Conservation (phyloP, 2,888 invertebrate genomes). For the Phortica okadai region DNA sequence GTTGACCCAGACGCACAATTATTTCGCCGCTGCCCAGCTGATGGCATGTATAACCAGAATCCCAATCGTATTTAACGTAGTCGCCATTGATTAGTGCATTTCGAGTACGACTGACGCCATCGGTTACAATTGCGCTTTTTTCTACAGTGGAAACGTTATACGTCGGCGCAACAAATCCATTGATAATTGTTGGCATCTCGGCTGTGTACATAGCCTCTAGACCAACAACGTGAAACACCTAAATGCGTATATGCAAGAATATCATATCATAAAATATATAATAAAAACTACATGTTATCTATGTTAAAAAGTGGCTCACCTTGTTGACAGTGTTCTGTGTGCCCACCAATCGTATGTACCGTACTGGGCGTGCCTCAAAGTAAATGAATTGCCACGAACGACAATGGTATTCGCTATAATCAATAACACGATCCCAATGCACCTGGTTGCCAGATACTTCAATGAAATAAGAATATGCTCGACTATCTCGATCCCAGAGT, state of each 20-base stretch:
- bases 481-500: constrained; percentile 95
- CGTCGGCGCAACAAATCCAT: constrained; percentile 87
- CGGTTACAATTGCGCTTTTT: constrained; percentile 94
- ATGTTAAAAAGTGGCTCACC: constrained; percentile 76
- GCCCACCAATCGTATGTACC: constrained; percentile 88
- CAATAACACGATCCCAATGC: constrained; percentile 95
- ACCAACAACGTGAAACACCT: constrained; percentile 93
- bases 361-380: constrained; percentile 92
- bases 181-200: constrained; percentile 84
- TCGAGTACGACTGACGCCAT: constrained; percentile 95
- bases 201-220: constrained; percentile 92
- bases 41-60: constrained; percentile 98
- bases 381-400: constrained; percentile 97
- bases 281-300: constrained; percentile 7
- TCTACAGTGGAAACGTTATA: constrained; percentile 95
- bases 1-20: constrained; percentile 96
- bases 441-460: constrained; percentile 96
- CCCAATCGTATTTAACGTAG: constrained; percentile 97
- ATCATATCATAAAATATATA: not conserved
- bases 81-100: constrained; percentile 98
- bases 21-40: constrained; percentile 96
- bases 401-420: constrained; percentile 94
- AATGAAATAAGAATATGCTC: constrained; percentile 78
- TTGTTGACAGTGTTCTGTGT: constrained; percentile 97
- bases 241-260: not conserved